Percentiles rank a stretch among this genome's conserved stretches.
These are phyloP conservation scores for Meiosimyza decipiens DNA, from an alignment of 2,888 invertebrate genomes.

Conservation along the genomic window DNA sequence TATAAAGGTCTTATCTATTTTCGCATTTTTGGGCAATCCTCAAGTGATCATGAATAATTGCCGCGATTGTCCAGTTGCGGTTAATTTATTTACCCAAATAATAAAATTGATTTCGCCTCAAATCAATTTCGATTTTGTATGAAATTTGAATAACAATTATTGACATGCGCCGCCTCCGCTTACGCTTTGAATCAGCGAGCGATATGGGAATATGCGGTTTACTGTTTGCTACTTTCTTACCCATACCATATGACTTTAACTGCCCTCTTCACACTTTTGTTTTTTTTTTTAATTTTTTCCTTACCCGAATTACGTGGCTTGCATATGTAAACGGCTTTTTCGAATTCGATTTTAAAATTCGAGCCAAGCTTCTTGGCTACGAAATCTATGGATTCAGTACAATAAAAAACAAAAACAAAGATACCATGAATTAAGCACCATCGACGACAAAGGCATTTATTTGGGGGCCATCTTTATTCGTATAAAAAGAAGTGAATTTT, in stretches of 20 bases:
- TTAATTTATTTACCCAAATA: constrained; percentile 1
- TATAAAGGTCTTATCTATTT: too few relatives aligned
- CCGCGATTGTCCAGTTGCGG: neutral
- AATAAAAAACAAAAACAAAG: constrained; percentile 39
- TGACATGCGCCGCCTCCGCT: constrained; percentile 44
- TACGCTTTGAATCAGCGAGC: constrained; percentile 35
- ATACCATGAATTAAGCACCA: neutral
- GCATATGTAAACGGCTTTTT: constrained; percentile 47
- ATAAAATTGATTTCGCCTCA: neutral
- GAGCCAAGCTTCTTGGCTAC: constrained; percentile 19
- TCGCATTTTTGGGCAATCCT: too few relatives aligned
- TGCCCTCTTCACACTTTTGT: neutral
- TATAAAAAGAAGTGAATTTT: constrained; percentile 63
- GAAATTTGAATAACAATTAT: constrained; percentile 47
- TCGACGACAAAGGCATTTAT: constrained; percentile 9
- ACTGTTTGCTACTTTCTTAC: constrained; percentile 21
- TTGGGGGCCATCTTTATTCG: constrained; percentile 38
- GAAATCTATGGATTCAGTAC: constrained; percentile 1
- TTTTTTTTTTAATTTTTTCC: neutral
- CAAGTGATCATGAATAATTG: too few relatives aligned
- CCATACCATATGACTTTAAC: constrained; percentile 19
- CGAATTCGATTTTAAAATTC: constrained; percentile 27
- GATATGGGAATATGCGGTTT: constrained; percentile 5
- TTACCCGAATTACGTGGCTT: constrained; percentile 58
- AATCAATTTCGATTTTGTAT: constrained; percentile 17